Evolutionary conservation across 2,113 vertebrate species (phyloP), one percentile per base, ranked within the genome.

Genomic region (Lophotis ruficrista): DNA sequence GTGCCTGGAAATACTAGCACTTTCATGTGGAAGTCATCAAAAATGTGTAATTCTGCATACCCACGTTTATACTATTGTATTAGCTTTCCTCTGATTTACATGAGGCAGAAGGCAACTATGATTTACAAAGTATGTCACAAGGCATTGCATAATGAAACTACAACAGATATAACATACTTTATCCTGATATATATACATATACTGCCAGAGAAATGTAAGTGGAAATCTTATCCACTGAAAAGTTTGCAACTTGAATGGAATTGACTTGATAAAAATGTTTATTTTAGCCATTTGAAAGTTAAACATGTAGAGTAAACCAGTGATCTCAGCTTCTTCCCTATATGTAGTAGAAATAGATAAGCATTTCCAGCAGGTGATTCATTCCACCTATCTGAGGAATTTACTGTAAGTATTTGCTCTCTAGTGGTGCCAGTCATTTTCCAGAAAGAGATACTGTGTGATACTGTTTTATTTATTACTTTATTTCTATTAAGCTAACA

Each of bases 401-500:
- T 84, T 78, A 70, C 25, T 2, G 0, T 27, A 83, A 61, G 4
- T 65, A 91, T 89, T 91, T 81, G 19, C 68, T 89, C 28, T 94
- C 58, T 81, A 33, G 22, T 69, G 30, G 61, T 76, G 35, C 8
- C n/a, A 80, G 35, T 90, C 14, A 27, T 83, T 89, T 90, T 80
- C 68, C 38, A 80, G 62, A 68, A 37, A 47, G n/a, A 80, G 9
- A 30, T 51, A 47, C 9, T 60, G 27, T 0, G 0, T 60, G 66
- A 68, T 51, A 33, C 16, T 69, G 10, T 48, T 91, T 83, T 80
- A 81, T 83, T 89, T 86, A 80, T 57, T 83, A 24, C 14, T 4
- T 77, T 91, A 45, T 89, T 81, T 92, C 37, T 83, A 53, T 77
- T 83, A 88, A 77, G 33, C 4, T 61, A 95, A 61, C 18, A 56